Evolutionary conservation across 1,140 invertebrate genomes (phyloP).

Genomic region (Cydia splendana): DNA sequence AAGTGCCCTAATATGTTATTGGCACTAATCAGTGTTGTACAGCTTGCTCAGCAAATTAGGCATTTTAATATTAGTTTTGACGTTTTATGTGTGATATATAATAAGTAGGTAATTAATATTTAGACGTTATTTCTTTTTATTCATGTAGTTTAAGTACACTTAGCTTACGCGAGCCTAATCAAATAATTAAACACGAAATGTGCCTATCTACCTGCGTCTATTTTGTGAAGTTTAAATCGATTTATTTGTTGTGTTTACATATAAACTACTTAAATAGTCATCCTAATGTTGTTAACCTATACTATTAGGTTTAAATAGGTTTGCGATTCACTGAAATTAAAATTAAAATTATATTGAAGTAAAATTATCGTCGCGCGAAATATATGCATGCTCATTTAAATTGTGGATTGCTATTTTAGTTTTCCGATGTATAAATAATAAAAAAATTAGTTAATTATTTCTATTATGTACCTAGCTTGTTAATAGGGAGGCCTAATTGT

Average conservation of each 20-base stretch:
- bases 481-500: not conserved
- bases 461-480: not conserved
- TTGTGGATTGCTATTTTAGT: not conserved
- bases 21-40: not conserved
- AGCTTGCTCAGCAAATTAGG: not conserved
- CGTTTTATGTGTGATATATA: not conserved
- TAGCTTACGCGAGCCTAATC: not conserved
- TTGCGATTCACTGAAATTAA: not conserved
- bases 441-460: not conserved
- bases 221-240: not conserved
- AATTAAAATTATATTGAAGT: not conserved
- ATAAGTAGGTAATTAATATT: not conserved
- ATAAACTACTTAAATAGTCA: not conserved
- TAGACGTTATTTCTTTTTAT: not conserved
- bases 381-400: not conserved
- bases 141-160: not conserved
- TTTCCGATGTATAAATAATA: constrained; percentile 1
- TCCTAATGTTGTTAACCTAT: not conserved
- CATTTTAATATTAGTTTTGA: not conserved
- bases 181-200: not conserved
- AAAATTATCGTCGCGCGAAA: not conserved
- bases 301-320: not conserved
- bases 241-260: not conserved
- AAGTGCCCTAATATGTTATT: constrained; percentile 1
- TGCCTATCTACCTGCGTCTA: not conserved